Evolutionary conservation across 1,140 invertebrate genomes (phyloP), one percentile per base, ranked within the genome.

Genomic region (Drosophila mauritiana): DNA sequence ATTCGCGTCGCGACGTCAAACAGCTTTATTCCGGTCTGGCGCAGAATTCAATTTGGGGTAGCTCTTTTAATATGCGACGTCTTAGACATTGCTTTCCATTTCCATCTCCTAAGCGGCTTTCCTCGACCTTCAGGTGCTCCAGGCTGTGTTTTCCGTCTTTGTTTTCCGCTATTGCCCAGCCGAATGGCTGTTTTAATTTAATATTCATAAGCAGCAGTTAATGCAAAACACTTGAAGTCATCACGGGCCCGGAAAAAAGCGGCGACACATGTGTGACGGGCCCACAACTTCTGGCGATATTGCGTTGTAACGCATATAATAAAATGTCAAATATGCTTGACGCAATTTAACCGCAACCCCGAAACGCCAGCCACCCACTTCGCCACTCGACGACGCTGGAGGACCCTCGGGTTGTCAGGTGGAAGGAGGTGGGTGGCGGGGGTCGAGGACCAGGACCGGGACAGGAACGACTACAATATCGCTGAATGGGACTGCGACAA

Each of bases 281-380:
- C 27, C 22, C n/a, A 20, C 39, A 63, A 63, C 58, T 45, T 65
- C 48, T 48, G 39, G 40, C 61, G 34, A 76, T 76, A 76, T 76
- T 75, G 73, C 64, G 68, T 72, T 70, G 68, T 70, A 63, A 17
- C 48, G 4, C 12, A 34, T 51, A 64, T 88, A 88, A 88, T 88
- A 88, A 88, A 88, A 88, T 88, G 85, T 88, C 83, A 88, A 88
- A 88, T 88, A 88, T 88, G 83, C 89, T 88, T 88, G 83, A 83
- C 83, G 83, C 84, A 88, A 89, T 88, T 89, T 80, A 89, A 89
- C 84, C 83, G 73, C 80, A 88, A 70, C 84, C 46, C 22, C 56
- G 34, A 39, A 45, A 65, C 48, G 49, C 64, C 49, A 68, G 69
- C 61, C 13, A 25, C 48, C 48, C 34, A 10, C 48, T 51, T 13